Conservation (phyloP, 1,140 invertebrate genomes). For the Vanessa atalanta region DNA sequence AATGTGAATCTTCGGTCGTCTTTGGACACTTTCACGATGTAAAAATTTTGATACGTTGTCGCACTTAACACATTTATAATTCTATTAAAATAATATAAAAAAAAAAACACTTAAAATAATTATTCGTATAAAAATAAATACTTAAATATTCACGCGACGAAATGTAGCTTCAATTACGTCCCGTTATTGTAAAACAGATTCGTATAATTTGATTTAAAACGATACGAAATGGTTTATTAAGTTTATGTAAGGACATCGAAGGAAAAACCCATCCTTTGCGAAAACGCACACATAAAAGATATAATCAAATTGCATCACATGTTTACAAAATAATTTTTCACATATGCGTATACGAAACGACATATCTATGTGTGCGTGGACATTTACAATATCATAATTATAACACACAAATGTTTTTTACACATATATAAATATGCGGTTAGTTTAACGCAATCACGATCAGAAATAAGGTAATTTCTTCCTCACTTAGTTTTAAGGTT, state of each 20-base stretch:
- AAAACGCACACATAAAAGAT: background rate
- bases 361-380: background rate
- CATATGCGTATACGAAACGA: background rate
- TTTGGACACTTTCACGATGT: slow-evolving; percentile 62
- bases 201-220: too few relatives aligned
- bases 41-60: slow-evolving; percentile 22
- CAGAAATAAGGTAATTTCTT: slow-evolving; percentile 11
- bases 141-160: background rate
- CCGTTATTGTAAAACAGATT: too few relatives aligned
- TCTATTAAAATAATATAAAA: background rate
- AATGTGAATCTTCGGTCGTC: slow-evolving; percentile 61
- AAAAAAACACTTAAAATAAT: background rate
- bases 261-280: background rate
- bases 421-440: background rate
- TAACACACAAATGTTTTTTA: background rate
- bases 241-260: background rate
- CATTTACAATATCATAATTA: background rate
- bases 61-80: background rate
- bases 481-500: background rate
- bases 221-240: too few relatives aligned
- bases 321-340: slow-evolving; percentile 11
- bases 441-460: background rate
- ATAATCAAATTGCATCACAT: background rate
- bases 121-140: background rate
- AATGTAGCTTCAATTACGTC: background rate